phyloP scores from a whole-genome alignment of 2,113 vertebrate species.

The Geococcyx californianus region DNA sequence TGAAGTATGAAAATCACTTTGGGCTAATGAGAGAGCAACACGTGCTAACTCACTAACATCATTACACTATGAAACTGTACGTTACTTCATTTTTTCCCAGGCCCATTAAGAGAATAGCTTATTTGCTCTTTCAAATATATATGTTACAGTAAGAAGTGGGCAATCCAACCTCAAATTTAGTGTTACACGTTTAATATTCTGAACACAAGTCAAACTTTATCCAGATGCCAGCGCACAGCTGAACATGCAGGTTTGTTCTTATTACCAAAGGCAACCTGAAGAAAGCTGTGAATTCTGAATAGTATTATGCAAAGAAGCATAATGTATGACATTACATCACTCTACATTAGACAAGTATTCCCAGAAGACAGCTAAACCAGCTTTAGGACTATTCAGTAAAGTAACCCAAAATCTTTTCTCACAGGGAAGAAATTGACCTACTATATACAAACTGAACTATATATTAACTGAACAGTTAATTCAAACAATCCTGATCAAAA shows the following conservation, averaged over 20 bases:
- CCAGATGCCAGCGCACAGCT: neutral
- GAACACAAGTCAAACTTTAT: neutral
- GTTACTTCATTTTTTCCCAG: neutral
- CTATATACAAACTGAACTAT: neutral
- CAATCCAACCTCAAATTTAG: neutral
- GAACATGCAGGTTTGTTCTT: neutral
- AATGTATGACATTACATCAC: neutral
- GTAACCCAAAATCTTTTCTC: neutral
- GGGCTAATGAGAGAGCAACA: neutral
- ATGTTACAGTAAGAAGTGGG: neutral
- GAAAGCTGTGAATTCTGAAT: neutral
- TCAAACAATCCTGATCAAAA: neutral
- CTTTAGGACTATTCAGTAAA: neutral
- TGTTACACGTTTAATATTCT: neutral
- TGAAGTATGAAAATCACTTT: neutral
- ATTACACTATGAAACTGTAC: neutral
- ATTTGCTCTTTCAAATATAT: neutral
- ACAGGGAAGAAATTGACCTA: neutral
- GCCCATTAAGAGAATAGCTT: neutral
- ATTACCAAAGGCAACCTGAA: neutral
- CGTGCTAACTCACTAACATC: neutral
- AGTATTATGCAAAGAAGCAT: neutral
- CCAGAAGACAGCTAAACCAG: neutral
- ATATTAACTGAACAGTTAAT: neutral
- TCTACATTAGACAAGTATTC: neutral